Percentiles rank a stretch among this genome's conserved stretches.
These are phyloP conservation scores for Halictus rubicundus DNA, from an alignment of 1,140 invertebrate genomes.

Conservation along the genomic window DNA sequence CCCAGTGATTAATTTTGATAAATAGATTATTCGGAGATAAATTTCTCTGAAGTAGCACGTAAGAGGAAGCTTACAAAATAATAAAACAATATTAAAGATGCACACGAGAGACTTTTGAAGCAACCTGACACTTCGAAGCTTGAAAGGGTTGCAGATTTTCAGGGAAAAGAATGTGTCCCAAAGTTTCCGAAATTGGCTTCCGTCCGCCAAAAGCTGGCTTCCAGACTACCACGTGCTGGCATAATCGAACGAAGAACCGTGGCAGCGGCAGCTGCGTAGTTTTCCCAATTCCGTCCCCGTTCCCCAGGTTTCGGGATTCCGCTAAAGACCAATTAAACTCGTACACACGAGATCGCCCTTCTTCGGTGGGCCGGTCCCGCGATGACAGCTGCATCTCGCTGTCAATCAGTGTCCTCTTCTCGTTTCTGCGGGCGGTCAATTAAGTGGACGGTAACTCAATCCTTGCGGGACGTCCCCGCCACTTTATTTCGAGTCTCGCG, in stretches of 20 bases:
- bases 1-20: no score
- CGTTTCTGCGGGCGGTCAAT: constrained; percentile 44
- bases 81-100: no score
- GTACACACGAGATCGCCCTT: constrained; percentile 11
- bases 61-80: no score
- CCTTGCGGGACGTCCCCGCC: constrained; percentile 15
- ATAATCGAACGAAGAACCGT: constrained; percentile 21
- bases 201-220: no score
- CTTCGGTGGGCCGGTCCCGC: constrained; percentile 23
- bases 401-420: constrained; percentile 54
- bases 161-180: no score
- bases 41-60: no score
- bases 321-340: constrained; percentile 52
- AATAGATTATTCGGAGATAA: no score
- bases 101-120: no score
- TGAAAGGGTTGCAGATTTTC: no score
- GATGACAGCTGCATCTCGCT: constrained; percentile 56
- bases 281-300: constrained; percentile 31
- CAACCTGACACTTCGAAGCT: no score
- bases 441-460: constrained; percentile 43
- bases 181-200: no score
- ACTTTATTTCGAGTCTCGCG: constrained; percentile 45
- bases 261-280: constrained; percentile 16
- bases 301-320: constrained; percentile 7
- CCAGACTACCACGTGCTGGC: no score